A percentile compares a stretch with the other conserved stretches of the same genome.
Evolutionary conservation across 2,888 invertebrate genomes (phyloP).

Genomic region (Papilio protenor): DNA sequence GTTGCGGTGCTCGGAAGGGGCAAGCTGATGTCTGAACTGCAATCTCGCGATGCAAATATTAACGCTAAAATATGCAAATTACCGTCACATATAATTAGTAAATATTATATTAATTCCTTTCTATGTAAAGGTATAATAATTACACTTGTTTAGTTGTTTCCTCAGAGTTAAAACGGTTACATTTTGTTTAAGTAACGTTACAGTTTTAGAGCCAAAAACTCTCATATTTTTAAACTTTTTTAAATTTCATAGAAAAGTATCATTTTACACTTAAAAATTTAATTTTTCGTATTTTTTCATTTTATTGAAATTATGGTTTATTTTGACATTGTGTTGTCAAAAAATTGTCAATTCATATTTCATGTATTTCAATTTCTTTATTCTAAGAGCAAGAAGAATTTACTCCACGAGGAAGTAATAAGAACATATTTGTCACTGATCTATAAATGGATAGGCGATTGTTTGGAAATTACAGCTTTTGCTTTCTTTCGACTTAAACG

Average conservation of each 20-base stretch:
- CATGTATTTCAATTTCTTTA: neutral
- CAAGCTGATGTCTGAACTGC: conserved; percentile 44
- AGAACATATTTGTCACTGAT: too few relatives aligned
- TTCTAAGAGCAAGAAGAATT: neutral
- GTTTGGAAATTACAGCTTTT: too few relatives aligned
- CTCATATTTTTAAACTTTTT: conserved; percentile 67
- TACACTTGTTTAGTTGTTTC: conserved; percentile 31
- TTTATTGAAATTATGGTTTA: conserved; percentile 5
- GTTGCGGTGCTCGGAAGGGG: conserved; percentile 67
- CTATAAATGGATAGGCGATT: too few relatives aligned
- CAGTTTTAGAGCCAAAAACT: conserved; percentile 60
- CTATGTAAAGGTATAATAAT: neutral
- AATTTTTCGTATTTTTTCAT: conserved; percentile 12
- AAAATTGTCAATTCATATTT: neutral
- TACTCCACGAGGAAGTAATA: neutral
- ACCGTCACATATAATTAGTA: neutral
- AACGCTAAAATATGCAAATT: conserved; percentile 45
- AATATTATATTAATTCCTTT: neutral
- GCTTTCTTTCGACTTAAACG: too few relatives aligned
- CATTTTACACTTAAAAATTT: conserved; percentile 43
- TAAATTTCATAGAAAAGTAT: conserved; percentile 48
- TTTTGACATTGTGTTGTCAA: conserved; percentile 24
- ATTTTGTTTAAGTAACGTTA: conserved; percentile 49
- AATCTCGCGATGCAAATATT: conserved; percentile 42
- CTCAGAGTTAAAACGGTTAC: conserved; percentile 29